Evolutionary conservation across 2,797 vertebrate species (phyloP).

Genomic region (Anniella stebbinsi): DNA sequence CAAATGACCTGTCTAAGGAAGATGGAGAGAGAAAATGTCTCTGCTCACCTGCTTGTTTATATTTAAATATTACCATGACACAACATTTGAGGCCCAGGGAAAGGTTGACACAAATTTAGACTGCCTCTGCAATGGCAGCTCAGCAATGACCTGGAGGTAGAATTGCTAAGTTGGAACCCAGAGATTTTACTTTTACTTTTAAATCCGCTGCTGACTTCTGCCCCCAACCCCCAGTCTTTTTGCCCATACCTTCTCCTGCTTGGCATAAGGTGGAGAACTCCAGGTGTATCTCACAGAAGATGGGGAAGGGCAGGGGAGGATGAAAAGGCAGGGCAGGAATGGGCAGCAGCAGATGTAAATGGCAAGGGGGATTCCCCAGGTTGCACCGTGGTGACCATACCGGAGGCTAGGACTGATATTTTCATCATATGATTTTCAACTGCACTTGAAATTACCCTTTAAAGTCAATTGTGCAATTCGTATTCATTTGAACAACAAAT

Average conservation of each 20-base stretch:
- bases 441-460: not conserved
- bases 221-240: not conserved
- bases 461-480: not conserved
- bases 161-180: not conserved
- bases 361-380: not conserved
- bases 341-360: not conserved
- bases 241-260: not conserved
- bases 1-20: not conserved
- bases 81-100: not conserved
- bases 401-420: not conserved
- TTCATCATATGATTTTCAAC: constrained; percentile 7
- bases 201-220: not conserved
- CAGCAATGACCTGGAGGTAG: not conserved
- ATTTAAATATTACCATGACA: not conserved
- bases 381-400: not conserved
- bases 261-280: not conserved
- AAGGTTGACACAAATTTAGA: not conserved
- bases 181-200: not conserved
- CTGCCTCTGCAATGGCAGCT: not conserved
- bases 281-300: not conserved
- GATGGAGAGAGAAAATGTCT: not conserved
- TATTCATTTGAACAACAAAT: not conserved
- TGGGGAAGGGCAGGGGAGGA: not conserved
- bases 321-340: not conserved
- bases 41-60: not conserved